phyloP scores from a whole-genome alignment of 2,113 vertebrate genomes.

The Trematomus loennbergii region DNA sequence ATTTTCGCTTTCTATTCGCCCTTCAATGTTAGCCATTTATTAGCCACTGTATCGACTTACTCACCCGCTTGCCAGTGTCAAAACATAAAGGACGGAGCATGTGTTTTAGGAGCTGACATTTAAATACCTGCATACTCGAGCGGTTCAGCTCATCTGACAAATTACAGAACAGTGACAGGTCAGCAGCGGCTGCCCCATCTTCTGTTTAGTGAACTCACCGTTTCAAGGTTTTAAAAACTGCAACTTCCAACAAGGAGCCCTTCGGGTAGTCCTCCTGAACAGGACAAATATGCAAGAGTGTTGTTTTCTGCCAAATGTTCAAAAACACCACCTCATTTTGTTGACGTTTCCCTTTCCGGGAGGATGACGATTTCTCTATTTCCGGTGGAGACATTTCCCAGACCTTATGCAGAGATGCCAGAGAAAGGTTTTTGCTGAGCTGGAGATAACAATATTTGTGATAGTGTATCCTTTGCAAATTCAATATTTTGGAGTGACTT shows the following conservation, averaged over 20 bases:
- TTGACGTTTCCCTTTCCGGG: slow-evolving; percentile 50
- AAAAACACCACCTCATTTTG: slow-evolving; percentile 58
- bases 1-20: too few species aligned
- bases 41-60: background rate
- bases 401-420: background rate
- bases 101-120: background rate
- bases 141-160: background rate
- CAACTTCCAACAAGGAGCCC: background rate
- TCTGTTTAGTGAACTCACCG: slow-evolving; percentile 15
- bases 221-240: background rate
- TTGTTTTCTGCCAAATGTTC: slow-evolving; percentile 39
- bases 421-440: background rate
- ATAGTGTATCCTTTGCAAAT: too few species aligned
- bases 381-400: slow-evolving; percentile 17
- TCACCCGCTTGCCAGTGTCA: slow-evolving; percentile 16
- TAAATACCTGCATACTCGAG: background rate
- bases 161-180: background rate
- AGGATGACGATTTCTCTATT: background rate
- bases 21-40: background rate
- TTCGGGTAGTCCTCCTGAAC: background rate
- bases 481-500: background rate
- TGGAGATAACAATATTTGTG: background rate
- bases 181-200: background rate
- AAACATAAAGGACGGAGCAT: background rate
- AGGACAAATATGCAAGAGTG: background rate